These are phyloP conservation scores for Achatina immaculata DNA, from an alignment of 1,140 invertebrate species.

Conservation along the genomic window DNA sequence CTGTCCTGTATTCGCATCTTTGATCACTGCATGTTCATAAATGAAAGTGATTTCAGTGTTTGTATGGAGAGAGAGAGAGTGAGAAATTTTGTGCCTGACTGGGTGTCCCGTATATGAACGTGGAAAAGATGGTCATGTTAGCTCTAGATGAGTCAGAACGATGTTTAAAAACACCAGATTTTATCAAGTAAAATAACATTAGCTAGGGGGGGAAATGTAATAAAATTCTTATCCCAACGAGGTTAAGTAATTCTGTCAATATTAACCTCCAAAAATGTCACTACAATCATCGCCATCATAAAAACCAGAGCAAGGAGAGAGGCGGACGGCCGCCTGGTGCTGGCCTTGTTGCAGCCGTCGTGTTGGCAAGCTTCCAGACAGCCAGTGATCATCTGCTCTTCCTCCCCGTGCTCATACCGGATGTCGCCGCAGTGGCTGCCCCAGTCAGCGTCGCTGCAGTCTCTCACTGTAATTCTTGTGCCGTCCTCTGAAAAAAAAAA, in stretches of 20 bases:
- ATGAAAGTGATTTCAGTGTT: too few species aligned
- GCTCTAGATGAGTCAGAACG: too few species aligned
- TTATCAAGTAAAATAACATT: too few species aligned
- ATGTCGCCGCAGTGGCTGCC: slow-evolving; percentile 63
- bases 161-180: too few species aligned
- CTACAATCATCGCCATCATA: background rate
- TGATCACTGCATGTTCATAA: too few species aligned
- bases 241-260: background rate
- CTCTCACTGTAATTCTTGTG: slow-evolving; percentile 50
- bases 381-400: slow-evolving; percentile 49
- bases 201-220: too few species aligned
- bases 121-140: too few species aligned
- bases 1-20: too few species aligned
- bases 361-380: slow-evolving; percentile 53
- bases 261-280: background rate
- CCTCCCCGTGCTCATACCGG: slow-evolving; percentile 41
- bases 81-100: too few species aligned
- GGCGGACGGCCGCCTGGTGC: background rate
- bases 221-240: background rate
- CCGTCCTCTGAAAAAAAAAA: slow-evolving; percentile 52
- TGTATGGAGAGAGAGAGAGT: too few species aligned
- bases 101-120: too few species aligned
- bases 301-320: background rate
- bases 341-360: slow-evolving; percentile 55
- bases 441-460: slow-evolving; percentile 58